A percentile compares a stretch with the other conserved stretches of the same genome.
phyloP scores from a whole-genome alignment of 1,140 invertebrate genomes.

The Eumeta japonica region DNA sequence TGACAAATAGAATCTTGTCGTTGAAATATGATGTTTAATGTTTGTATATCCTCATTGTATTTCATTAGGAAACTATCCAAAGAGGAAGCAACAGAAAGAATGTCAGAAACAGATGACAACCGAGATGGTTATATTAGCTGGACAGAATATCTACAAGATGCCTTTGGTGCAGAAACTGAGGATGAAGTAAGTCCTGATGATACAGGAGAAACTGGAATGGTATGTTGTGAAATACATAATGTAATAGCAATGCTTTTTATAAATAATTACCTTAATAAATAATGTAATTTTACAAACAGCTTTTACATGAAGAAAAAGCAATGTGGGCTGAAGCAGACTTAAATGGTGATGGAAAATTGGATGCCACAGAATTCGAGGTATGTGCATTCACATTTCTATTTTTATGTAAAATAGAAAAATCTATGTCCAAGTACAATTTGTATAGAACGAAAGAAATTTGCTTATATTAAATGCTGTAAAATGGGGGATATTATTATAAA shows the following conservation, averaged over 20 bases:
- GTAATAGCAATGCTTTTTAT: slow-evolving; percentile 28
- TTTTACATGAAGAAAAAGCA: slow-evolving; percentile 78
- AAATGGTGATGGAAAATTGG: slow-evolving; percentile 78
- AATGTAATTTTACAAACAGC: too few species aligned
- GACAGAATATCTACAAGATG: slow-evolving; percentile 76
- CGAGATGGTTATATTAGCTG: slow-evolving; percentile 81
- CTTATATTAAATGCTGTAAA: too few species aligned
- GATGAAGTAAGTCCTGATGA: slow-evolving; percentile 38
- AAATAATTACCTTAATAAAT: too few species aligned
- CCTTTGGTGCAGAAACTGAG: slow-evolving; percentile 36
- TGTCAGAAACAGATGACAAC: slow-evolving; percentile 84
- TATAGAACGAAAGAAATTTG: too few species aligned
- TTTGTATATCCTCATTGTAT: too few species aligned
- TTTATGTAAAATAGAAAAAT: too few species aligned
- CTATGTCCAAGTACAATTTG: too few species aligned
- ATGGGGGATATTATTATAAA: too few species aligned
- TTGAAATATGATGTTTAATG: too few species aligned
- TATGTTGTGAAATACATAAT: slow-evolving; percentile 34
- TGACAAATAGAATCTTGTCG: too few species aligned
- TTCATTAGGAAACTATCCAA: slow-evolving; percentile 73
- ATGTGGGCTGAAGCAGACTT: slow-evolving; percentile 86
- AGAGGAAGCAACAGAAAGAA: slow-evolving; percentile 84
- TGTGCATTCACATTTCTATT: too few species aligned
- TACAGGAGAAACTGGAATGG: slow-evolving; percentile 43
- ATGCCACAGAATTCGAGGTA: slow-evolving; percentile 78